Conservation (phyloP, 1,140 invertebrate species). For the Eueides isabella region DNA sequence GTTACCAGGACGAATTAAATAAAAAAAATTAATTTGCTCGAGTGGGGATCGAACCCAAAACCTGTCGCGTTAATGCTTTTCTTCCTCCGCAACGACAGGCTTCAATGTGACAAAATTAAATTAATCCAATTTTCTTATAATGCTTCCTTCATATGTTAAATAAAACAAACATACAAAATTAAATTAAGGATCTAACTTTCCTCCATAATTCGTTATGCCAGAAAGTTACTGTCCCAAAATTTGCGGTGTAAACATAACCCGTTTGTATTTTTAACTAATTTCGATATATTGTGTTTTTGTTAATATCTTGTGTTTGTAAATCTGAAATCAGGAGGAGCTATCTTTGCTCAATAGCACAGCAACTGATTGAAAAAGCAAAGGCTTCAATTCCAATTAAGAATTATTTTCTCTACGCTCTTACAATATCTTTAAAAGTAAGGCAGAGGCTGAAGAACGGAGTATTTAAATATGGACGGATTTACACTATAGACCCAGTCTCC, state of each 20-base stretch:
- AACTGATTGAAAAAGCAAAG: too few species aligned
- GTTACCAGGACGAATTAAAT: not conserved
- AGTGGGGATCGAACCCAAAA: not conserved
- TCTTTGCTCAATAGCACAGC: too few species aligned
- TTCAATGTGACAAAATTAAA: not conserved
- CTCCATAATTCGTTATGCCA: too few species aligned
- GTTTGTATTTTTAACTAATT: not conserved
- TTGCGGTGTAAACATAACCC: slow-evolving; percentile 1
- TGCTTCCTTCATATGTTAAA: too few species aligned
- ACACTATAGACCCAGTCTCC: too few species aligned
- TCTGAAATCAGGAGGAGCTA: too few species aligned
- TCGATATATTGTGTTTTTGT: not conserved
- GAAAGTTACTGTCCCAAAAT: not conserved
- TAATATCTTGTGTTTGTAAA: not conserved
- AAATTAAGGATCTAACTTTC: not conserved
- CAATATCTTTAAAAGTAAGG: too few species aligned
- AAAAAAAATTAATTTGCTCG: not conserved
- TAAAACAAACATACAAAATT: not conserved
- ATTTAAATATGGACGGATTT: too few species aligned
- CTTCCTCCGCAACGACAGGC: not conserved
- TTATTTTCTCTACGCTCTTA: too few species aligned
- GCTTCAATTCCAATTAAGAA: too few species aligned
- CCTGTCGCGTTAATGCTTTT: not conserved
- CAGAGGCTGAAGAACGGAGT: too few species aligned
- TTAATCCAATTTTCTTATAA: too few species aligned